A percentile compares a stretch with the other conserved stretches of the same genome.
phyloP scores from a whole-genome alignment of 2,888 invertebrate species.

The Luperina testacea region DNA sequence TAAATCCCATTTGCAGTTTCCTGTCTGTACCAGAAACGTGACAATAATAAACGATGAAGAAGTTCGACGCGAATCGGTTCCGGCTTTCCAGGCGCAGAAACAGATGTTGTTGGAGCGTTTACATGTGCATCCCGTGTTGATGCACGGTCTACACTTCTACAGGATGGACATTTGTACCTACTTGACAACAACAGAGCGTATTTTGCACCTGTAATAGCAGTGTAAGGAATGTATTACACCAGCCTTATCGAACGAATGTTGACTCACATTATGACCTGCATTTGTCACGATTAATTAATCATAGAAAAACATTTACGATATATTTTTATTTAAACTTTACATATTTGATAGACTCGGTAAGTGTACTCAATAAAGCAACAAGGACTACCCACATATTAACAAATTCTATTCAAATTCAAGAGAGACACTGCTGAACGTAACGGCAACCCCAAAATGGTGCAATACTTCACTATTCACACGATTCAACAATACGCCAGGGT shows the following conservation, averaged over 20 bases:
- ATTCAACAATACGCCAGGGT: slow-evolving; percentile 71
- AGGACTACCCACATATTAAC: not conserved
- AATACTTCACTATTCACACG: slow-evolving; percentile 64
- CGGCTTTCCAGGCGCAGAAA: slow-evolving; percentile 41
- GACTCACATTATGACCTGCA: slow-evolving; percentile 19
- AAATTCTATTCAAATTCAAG: slow-evolving; percentile 35
- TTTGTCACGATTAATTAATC: slow-evolving; percentile 25
- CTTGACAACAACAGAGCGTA: slow-evolving; percentile 8
- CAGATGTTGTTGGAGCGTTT: slow-evolving; percentile 45
- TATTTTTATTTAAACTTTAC: not conserved
- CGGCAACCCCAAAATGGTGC: slow-evolving; percentile 61
- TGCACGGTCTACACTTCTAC: slow-evolving; percentile 23
- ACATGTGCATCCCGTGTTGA: slow-evolving; percentile 36
- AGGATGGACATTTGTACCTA: slow-evolving; percentile 1
- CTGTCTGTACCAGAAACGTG: slow-evolving; percentile 40
- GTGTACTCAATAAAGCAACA: slow-evolving; percentile 8
- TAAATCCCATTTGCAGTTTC: slow-evolving; percentile 42
- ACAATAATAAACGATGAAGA: slow-evolving; percentile 43
- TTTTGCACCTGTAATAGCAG: not conserved
- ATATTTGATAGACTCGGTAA: slow-evolving; percentile 4
- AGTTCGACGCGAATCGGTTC: slow-evolving; percentile 45
- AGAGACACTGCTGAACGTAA: slow-evolving; percentile 38
- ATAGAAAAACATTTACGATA: slow-evolving; percentile 7
- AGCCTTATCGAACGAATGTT: slow-evolving; percentile 23
- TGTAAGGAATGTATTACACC: slow-evolving; percentile 7